Conservation (phyloP, 2,888 invertebrate species). For the Drosophila neonasuta region DNA sequence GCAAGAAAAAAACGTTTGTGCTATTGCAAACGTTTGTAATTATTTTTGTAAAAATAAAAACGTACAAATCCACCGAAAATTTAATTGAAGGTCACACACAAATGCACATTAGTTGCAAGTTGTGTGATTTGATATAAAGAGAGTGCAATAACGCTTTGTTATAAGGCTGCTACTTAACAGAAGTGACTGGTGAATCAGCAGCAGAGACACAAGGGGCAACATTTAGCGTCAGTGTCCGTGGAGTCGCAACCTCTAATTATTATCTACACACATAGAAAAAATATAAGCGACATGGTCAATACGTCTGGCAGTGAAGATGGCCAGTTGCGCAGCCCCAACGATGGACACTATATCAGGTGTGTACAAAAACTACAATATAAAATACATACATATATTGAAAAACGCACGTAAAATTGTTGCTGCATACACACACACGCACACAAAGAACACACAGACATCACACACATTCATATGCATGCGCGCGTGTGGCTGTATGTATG, state of each 20-base stretch:
- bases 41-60: conserved; percentile 46
- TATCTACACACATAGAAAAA: conserved; percentile 18
- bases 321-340: conserved; percentile 89
- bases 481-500: conserved; percentile 31
- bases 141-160: conserved; percentile 24
- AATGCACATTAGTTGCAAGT: conserved; percentile 48
- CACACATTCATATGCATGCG: conserved; percentile 41
- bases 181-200: conserved; percentile 52
- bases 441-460: conserved; percentile 21
- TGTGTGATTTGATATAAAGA: conserved; percentile 32
- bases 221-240: conserved; percentile 29
- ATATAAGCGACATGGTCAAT: conserved; percentile 62
- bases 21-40: conserved; percentile 61
- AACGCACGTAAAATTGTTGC: conserved; percentile 77
- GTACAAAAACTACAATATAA: conserved; percentile 60
- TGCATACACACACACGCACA: conserved; percentile 60
- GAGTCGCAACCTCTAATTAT: conserved; percentile 23
- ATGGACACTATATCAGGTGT: conserved; percentile 83
- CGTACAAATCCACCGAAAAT: conserved; percentile 60
- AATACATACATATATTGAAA: conserved; percentile 28
- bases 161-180: conserved; percentile 12
- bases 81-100: conserved; percentile 39
- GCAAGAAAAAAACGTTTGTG: conserved; percentile 62
- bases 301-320: conserved; percentile 89
- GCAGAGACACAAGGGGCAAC: conserved; percentile 15